Percentiles rank a stretch among this genome's conserved stretches.
Evolutionary conservation across 1,140 invertebrate genomes (phyloP).

Genomic region (Drosophila lacteicornis): DNA sequence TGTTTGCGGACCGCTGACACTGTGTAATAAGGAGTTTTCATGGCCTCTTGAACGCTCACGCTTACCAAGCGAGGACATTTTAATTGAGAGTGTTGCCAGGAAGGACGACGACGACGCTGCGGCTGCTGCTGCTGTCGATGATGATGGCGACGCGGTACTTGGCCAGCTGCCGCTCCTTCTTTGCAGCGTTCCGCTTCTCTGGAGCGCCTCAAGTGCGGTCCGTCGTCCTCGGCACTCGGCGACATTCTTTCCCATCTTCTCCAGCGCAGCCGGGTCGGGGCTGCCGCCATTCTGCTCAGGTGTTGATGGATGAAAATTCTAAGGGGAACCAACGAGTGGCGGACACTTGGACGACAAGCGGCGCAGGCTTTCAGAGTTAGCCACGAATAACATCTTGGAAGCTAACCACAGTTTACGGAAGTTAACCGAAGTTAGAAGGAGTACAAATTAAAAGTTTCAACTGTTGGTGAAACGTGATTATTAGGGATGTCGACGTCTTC

Average conservation of each 20-base stretch:
- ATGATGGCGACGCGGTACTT: slow-evolving; percentile 61
- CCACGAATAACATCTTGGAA: slow-evolving; percentile 20
- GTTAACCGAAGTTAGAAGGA: not conserved
- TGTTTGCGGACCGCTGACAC: slow-evolving; percentile 60
- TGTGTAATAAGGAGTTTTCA: slow-evolving; percentile 82
- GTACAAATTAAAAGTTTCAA: not conserved
- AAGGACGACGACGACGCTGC: slow-evolving; percentile 36
- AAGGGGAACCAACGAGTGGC: slow-evolving; percentile 33
- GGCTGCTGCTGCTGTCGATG: slow-evolving; percentile 35
- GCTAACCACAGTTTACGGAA: slow-evolving; percentile 21
- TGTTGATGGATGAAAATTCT: slow-evolving; percentile 70
- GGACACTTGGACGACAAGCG: slow-evolving; percentile 35
- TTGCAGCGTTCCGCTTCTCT: slow-evolving; percentile 30
- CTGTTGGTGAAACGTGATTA: not conserved
- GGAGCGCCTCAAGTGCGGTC: slow-evolving; percentile 66
- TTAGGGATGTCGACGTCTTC: too few species aligned
- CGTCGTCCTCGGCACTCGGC: slow-evolving; percentile 39
- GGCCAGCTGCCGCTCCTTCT: slow-evolving; percentile 70
- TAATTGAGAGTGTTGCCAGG: slow-evolving; percentile 82
- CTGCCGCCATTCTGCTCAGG: slow-evolving; percentile 50
- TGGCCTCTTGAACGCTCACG: slow-evolving; percentile 82
- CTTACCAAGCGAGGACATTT: slow-evolving; percentile 83
- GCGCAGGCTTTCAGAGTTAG: slow-evolving; percentile 25
- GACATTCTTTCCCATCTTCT: slow-evolving; percentile 37
- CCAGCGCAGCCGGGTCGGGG: not conserved